Percentiles rank a stretch among this genome's conserved stretches.
Conservation (phyloP, 2,113 vertebrate species). For the Urocynchramus pylzowi region DNA sequence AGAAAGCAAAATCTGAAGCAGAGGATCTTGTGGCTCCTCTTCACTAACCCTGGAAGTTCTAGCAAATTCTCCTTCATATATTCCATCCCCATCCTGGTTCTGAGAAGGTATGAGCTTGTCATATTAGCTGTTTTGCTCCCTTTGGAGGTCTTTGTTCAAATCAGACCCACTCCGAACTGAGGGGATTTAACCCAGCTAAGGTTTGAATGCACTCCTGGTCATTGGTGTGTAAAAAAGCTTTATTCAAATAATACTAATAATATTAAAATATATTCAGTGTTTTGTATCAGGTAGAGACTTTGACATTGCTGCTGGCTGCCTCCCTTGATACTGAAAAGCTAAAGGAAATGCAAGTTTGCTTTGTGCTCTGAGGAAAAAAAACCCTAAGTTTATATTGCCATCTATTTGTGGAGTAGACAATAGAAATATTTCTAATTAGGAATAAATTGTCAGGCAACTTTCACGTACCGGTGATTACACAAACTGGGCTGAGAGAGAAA, state of each 20-base stretch:
- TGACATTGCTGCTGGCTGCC: neutral
- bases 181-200: neutral
- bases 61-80: neutral
- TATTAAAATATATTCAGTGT: neutral
- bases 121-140: neutral
- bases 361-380: neutral
- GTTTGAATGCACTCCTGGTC: neutral
- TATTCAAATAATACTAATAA: neutral
- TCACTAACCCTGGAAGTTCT: neutral
- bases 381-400: neutral
- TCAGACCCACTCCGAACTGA: neutral
- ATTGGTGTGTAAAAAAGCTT: neutral
- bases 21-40: neutral
- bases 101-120: neutral
- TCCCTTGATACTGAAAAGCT: neutral
- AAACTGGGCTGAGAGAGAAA: neutral
- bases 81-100: neutral
- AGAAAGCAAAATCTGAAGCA: neutral
- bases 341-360: neutral
- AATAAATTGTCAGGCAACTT: neutral
- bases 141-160: neutral
- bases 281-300: neutral
- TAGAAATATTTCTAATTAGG: neutral
- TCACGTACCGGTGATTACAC: fast-evolving
- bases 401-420: neutral